Evolutionary conservation across 2,797 vertebrate species (phyloP).

Genomic region (Erithacus rubecula): DNA sequence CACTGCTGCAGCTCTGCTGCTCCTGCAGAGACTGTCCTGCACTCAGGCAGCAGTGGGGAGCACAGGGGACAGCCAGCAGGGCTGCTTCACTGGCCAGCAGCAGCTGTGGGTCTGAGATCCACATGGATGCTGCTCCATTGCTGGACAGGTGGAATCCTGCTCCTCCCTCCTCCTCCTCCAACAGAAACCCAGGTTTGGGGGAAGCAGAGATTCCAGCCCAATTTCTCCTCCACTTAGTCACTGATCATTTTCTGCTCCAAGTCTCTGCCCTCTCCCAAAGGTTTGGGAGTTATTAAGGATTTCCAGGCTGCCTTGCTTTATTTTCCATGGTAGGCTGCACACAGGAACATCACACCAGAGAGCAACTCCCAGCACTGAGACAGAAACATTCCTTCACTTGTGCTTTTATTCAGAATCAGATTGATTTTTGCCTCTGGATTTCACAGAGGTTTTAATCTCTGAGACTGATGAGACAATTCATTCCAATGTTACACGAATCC

Average conservation of each 20-base stretch:
- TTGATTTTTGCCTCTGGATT: background rate
- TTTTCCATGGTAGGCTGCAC: background rate
- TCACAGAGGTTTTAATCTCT: background rate
- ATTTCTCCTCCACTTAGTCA: background rate
- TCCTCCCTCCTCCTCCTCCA: background rate
- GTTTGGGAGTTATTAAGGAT: background rate
- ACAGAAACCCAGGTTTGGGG: background rate
- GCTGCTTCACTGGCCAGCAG: background rate
- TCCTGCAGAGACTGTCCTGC: background rate
- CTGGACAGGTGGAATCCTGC: accelerated
- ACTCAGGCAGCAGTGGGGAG: background rate
- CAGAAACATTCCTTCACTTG: background rate
- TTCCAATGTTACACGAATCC: background rate
- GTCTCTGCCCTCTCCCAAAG: background rate
- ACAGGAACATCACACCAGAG: background rate
- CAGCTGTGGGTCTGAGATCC: background rate
- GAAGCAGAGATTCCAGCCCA: background rate
- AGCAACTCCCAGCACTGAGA: background rate
- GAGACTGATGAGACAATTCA: background rate
- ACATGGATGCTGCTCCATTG: background rate
- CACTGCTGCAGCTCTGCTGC: background rate
- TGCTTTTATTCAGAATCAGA: background rate
- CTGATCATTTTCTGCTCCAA: background rate
- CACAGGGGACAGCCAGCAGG: background rate
- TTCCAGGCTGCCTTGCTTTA: background rate